Evolutionary conservation across 2,797 vertebrate species (phyloP).

Genomic region (Chelon labrosus): DNA sequence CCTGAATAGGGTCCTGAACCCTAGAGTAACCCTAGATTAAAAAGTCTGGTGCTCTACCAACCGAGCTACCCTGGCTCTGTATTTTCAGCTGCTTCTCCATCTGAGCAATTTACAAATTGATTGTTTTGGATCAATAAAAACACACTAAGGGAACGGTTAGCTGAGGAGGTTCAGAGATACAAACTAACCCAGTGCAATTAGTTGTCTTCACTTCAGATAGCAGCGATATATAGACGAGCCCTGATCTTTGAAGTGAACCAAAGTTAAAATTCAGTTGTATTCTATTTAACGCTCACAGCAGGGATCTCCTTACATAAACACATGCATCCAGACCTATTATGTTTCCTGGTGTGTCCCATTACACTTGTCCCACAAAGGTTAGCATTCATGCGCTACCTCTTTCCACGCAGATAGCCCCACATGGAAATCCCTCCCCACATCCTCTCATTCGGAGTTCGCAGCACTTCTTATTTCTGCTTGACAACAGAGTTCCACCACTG

Average conservation of each 20-base stretch:
- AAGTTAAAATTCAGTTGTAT: constrained; percentile 22
- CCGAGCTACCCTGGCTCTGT: too few relatives aligned
- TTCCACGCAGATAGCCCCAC: background rate
- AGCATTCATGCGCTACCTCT: constrained; percentile 24
- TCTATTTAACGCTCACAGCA: constrained; percentile 29
- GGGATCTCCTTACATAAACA: background rate
- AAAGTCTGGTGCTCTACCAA: too few relatives aligned
- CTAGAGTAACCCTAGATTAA: too few relatives aligned
- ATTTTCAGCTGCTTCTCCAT: too few relatives aligned
- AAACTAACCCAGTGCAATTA: constrained; percentile 30
- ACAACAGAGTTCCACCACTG: constrained; percentile 1
- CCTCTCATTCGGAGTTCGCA: constrained; percentile 48
- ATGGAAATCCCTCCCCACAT: constrained; percentile 3
- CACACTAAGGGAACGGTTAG: too few relatives aligned
- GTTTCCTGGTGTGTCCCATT: background rate
- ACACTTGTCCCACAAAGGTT: constrained; percentile 5
- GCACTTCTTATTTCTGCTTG: constrained; percentile 11
- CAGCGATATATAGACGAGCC: constrained; percentile 7
- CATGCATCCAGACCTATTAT: background rate
- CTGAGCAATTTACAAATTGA: too few relatives aligned
- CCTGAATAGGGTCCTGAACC: too few relatives aligned
- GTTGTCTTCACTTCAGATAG: background rate
- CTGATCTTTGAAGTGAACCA: constrained; percentile 42
- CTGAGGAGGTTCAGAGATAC: background rate
- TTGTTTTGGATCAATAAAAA: too few relatives aligned